These are phyloP conservation scores for Melanotaenia pygmaea DNA, from an alignment of 2,797 vertebrate genomes.

Conservation along the genomic window DNA sequence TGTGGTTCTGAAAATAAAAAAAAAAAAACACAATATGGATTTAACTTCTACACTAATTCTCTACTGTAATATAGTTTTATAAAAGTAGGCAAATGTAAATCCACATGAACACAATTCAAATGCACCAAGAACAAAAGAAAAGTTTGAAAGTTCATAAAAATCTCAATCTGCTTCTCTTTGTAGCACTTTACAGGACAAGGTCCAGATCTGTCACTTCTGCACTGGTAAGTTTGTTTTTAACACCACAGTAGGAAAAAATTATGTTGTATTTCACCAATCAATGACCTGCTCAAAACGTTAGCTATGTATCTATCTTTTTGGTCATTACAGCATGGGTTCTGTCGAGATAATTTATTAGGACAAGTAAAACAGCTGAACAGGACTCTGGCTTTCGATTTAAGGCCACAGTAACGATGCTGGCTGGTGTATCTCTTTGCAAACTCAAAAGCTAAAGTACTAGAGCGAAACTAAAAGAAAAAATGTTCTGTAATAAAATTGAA, in stretches of 20 bases:
- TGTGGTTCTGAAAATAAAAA: too few species aligned
- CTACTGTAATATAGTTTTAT: too few species aligned
- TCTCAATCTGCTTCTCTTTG: neutral
- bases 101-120: neutral
- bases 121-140: neutral
- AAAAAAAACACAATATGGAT: too few species aligned
- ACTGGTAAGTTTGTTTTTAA: neutral
- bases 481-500: constrained; percentile 32
- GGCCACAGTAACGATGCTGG: constrained; percentile 9
- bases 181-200: neutral
- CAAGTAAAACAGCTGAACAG: constrained; percentile 27
- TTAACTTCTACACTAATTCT: too few species aligned
- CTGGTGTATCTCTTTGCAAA: constrained; percentile 1
- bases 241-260: constrained; percentile 6
- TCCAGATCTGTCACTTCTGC: neutral
- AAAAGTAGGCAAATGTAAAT: too few species aligned
- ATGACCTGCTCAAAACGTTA: constrained; percentile 15
- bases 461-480: constrained; percentile 19
- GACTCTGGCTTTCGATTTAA: constrained; percentile 28
- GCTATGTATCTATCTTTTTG: constrained; percentile 23
- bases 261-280: constrained; percentile 39
- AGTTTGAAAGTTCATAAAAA: neutral
- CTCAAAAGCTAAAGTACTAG: constrained; percentile 19
- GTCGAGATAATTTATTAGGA: constrained; percentile 32
- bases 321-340: constrained; percentile 41